Conservation (phyloP, 1,140 invertebrate genomes). For the Archivesica marissinica region DNA sequence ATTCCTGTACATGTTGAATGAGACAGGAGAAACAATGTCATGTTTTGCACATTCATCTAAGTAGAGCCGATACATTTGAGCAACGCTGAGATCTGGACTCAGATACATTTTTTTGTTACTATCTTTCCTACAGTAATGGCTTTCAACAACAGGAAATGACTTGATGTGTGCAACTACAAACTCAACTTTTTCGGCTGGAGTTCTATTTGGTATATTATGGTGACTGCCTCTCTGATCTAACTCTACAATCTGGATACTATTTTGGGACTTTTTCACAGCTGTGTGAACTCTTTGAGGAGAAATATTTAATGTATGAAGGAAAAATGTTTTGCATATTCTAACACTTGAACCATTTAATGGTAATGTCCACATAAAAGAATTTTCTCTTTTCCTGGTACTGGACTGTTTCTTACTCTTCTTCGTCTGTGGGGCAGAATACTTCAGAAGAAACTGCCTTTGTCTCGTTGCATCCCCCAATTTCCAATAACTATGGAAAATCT, state of each 20-base stretch:
- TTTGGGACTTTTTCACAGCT: constrained; percentile 9
- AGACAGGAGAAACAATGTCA: constrained; percentile 1
- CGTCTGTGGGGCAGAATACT: not conserved
- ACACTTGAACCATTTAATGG: not conserved
- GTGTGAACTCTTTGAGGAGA: constrained; percentile 20
- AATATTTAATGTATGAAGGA: constrained; percentile 31
- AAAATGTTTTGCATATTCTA: constrained; percentile 44
- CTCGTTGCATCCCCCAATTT: not conserved
- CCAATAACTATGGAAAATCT: constrained; percentile 45
- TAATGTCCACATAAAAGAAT: not conserved
- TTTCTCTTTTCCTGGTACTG: not conserved
- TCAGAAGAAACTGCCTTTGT: constrained; percentile 18
- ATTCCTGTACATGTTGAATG: constrained; percentile 5
- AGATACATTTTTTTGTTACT: constrained; percentile 21
- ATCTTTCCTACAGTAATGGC: constrained; percentile 39
- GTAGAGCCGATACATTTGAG: constrained; percentile 38
- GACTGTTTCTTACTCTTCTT: not conserved
- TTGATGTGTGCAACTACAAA: not conserved
- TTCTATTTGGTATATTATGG: constrained; percentile 1
- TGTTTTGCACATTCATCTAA: constrained; percentile 16
- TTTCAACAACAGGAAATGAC: constrained; percentile 24
- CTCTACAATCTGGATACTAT: not conserved
- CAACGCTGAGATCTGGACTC: constrained; percentile 9
- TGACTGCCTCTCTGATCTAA: constrained; percentile 7
- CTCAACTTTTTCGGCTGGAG: not conserved